Base-by-base conservation (phyloP, 2,797 vertebrate genomes). In the Tangara arthus region DNA sequence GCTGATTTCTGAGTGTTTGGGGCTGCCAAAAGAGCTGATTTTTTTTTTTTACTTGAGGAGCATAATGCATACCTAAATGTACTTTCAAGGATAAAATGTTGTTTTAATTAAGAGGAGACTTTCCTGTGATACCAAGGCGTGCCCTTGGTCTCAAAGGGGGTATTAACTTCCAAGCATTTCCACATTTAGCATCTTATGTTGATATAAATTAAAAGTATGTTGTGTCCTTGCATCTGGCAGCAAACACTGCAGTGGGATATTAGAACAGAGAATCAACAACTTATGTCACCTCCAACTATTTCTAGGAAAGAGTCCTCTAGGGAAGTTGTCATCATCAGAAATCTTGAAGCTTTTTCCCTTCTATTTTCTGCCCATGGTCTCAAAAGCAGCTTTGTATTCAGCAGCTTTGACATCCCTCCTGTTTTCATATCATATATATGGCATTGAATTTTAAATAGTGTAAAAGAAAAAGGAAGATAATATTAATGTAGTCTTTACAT, bases 71-170 rank as follows among this genome's bases (percentile, higher is more conserved):
- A 21, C 28, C 32, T 88, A 34, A 75, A 34, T 39, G 12, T 35
- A 34, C 28, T 93, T 89, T 42, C 16, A 82, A 63, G 41, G 24
- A 14, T 64, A 27, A 93, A 84, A 39, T 24, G 5, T 9, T 63
- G 15, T 30, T 94, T 78, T 66, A 60, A 47, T 53, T 69, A 32
- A 79, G 65, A 56, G 35, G 30, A 81, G 42, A 34, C 8, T 72
- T 49, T 68, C 17, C 44, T 77, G 24, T 0, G 0, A 8, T 66
- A 23, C 30, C 6, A 18, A 42, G 32, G 17, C 7, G 0, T 65
- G 18, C 37, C 20, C 60, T 44, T 32, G 23, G 27, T 89, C 80
- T 82, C 39, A 32, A 27, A 72, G 24, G 8, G 14, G 2, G 3
- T 41, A 10, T 65, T 65, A 44, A 61, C 32, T 94, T 50, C 42